Conservation (phyloP, 2,888 invertebrate genomes). For the Allolobophora icterica region DNA sequence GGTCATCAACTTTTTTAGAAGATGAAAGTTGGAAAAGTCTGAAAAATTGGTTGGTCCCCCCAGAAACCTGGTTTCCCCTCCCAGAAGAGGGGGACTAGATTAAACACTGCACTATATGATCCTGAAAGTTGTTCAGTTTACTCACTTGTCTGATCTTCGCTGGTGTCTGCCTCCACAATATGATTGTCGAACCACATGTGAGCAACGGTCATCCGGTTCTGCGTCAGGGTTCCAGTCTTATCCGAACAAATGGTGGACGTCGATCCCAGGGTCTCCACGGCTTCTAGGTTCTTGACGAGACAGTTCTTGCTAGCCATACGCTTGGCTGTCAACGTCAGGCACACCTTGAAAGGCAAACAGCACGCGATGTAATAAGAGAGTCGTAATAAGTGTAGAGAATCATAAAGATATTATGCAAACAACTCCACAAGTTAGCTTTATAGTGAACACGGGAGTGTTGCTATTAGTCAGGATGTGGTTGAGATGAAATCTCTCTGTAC, state of each 20-base stretch:
- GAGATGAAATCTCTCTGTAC: too few species aligned
- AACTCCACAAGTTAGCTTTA: too few species aligned
- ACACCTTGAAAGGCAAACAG: conserved; percentile 69
- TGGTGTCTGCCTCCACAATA: conserved; percentile 98
- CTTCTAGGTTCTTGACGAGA: conserved; percentile 97
- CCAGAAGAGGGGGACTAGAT: too few species aligned
- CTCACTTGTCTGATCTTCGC: conserved; percentile 89
- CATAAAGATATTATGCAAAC: too few species aligned
- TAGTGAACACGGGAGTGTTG: too few species aligned
- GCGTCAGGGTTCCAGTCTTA: conserved; percentile 97
- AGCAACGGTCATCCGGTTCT: conserved; percentile 98
- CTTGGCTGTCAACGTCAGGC: conserved; percentile 96
- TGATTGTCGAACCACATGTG: conserved; percentile 99
- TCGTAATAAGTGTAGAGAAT: background rate
- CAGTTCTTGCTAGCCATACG: conserved; percentile 99
- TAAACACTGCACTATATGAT: too few species aligned
- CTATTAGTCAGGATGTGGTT: too few species aligned
- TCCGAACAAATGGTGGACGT: conserved; percentile 99
- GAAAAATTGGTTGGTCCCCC: too few species aligned
- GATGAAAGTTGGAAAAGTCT: too few species aligned
- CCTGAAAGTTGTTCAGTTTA: conserved; percentile 31
- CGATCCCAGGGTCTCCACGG: conserved; percentile 97
- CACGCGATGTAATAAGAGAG: background rate
- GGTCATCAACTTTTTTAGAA: too few species aligned
- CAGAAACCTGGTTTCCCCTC: too few species aligned